Evolutionary conservation across 2,113 vertebrate genomes (phyloP).

Genomic region (Ptilorrhoa leucosticta): DNA sequence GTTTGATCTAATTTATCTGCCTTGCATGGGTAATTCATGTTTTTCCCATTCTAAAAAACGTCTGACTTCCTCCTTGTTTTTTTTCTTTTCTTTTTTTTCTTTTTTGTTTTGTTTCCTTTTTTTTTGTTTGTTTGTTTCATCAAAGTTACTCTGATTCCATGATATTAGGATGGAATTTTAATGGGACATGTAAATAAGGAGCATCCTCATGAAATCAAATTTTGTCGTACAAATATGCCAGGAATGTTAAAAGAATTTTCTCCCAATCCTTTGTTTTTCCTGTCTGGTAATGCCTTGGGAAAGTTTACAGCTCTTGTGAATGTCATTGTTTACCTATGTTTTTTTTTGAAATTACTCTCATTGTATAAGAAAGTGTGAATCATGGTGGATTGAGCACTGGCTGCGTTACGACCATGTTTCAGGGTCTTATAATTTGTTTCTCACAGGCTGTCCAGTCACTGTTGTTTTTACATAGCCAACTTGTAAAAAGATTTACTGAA

Average conservation of each 20-base stretch:
- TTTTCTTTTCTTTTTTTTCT: not conserved
- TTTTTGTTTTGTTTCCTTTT: no score
- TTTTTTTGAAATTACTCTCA: not conserved
- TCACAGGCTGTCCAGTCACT: not conserved
- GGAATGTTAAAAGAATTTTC: not conserved
- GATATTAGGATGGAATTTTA: not conserved
- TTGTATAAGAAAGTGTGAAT: not conserved
- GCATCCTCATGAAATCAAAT: not conserved
- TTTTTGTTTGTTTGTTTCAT: not conserved
- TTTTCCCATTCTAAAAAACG: not conserved
- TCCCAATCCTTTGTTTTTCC: not conserved
- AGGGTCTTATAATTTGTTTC: not conserved
- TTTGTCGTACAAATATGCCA: not conserved
- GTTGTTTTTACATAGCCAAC: not conserved
- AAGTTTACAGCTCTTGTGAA: not conserved
- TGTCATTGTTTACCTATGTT: not conserved
- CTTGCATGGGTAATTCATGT: not conserved
- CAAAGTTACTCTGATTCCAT: not conserved
- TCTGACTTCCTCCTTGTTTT: not conserved
- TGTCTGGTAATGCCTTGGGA: not conserved
- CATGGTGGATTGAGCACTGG: not conserved
- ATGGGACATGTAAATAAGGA: not conserved
- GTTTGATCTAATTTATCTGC: not conserved
- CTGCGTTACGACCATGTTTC: not conserved
- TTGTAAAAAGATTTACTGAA: constrained; percentile 1